These are phyloP conservation scores for Monopterus albus DNA, from an alignment of 2,113 vertebrate genomes.

Conservation along the genomic window DNA sequence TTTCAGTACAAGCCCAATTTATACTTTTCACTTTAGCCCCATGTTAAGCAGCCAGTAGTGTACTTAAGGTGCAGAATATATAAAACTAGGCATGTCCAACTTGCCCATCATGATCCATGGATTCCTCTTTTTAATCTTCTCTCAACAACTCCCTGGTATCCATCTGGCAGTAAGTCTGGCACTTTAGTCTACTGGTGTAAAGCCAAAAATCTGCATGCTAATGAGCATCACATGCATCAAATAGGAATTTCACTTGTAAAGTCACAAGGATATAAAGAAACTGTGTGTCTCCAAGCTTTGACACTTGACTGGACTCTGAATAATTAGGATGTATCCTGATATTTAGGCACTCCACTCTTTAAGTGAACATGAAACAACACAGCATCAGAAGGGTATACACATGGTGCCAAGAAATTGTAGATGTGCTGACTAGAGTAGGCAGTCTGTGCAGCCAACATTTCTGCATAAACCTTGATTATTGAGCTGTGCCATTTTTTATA, in stretches of 20 bases:
- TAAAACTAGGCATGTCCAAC: conserved; percentile 1
- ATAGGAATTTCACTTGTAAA: conserved; percentile 25
- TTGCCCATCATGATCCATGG: conserved; percentile 22
- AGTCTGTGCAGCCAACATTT: conserved; percentile 47
- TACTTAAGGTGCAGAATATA: conserved; percentile 18
- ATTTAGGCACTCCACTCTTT: conserved; percentile 26
- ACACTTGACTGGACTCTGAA: conserved; percentile 36
- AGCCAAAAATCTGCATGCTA: conserved; percentile 39
- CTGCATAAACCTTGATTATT: conserved; percentile 69
- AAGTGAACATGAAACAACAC: conserved; percentile 52
- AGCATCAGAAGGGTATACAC: conserved; percentile 8
- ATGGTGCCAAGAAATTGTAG: conserved; percentile 53
- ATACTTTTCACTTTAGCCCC: neutral
- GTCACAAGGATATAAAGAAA: conserved; percentile 31
- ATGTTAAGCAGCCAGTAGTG: conserved; percentile 5
- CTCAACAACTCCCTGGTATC: conserved; percentile 21
- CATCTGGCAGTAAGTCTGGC: conserved; percentile 7
- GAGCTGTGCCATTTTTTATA: conserved; percentile 72
- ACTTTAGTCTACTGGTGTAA: conserved; percentile 19
- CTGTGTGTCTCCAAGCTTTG: neutral
- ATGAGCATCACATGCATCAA: conserved; percentile 23
- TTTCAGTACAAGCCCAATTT: neutral
- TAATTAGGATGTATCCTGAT: conserved; percentile 44
- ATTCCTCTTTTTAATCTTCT: conserved; percentile 39
- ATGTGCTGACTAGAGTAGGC: conserved; percentile 60